Conservation (phyloP, 2,113 vertebrate species). For the Octodon degus region DNA sequence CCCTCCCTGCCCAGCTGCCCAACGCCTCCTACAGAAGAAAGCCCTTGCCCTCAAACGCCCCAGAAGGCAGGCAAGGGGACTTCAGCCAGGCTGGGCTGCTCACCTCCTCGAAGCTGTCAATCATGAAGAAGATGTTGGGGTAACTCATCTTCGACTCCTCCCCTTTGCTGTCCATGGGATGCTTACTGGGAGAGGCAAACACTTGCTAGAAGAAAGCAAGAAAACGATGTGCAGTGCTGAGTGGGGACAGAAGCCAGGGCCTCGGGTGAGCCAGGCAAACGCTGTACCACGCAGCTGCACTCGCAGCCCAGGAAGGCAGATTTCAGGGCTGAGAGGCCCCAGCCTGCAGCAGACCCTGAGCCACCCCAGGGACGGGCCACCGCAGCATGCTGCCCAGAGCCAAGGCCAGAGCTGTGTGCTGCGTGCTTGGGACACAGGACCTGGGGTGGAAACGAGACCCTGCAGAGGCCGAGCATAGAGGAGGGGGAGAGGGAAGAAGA, state of each 20-base stretch:
- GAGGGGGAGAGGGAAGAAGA: not conserved
- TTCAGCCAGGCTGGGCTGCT: accelerated
- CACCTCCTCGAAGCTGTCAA: constrained; percentile 99
- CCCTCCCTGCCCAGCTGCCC: accelerated
- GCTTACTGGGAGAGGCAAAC: constrained; percentile 97
- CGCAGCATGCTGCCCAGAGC: not conserved
- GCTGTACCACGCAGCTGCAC: not conserved
- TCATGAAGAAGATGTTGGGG: constrained; percentile 99
- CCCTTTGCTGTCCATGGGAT: constrained; percentile 99
- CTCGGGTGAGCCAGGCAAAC: not conserved
- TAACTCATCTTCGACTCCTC: constrained; percentile 99
- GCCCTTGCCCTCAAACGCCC: not conserved
- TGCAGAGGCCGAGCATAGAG: accelerated
- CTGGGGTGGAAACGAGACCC: accelerated
- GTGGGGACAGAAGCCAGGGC: not conserved
- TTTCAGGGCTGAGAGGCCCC: not conserved
- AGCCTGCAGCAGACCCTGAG: not conserved
- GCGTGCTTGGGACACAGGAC: not conserved
- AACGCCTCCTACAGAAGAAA: accelerated
- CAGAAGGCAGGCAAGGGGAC: accelerated
- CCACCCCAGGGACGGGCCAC: not conserved
- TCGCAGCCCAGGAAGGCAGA: constrained; percentile 15
- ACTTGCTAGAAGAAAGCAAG: constrained; percentile 91
- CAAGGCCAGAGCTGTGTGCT: not conserved
- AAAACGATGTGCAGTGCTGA: not conserved